phyloP scores from a whole-genome alignment of 2,797 vertebrate genomes.

The Peromyscus melanophrys region DNA sequence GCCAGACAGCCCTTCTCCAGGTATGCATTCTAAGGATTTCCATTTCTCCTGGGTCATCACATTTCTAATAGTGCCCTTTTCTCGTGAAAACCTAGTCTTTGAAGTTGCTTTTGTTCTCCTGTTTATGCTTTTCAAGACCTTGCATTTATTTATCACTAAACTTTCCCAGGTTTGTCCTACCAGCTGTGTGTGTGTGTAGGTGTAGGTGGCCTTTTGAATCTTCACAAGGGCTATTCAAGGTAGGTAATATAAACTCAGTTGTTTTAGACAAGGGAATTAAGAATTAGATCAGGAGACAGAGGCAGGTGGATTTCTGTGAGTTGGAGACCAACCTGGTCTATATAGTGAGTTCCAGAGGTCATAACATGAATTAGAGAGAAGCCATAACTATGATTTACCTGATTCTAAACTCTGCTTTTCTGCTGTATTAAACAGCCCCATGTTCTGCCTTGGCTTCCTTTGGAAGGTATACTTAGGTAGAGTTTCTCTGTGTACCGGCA shows the following conservation, averaged over 20 bases:
- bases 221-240: neutral
- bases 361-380: neutral
- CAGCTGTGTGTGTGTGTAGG: neutral
- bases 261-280: slow-evolving; percentile 37
- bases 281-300: slow-evolving; percentile 23
- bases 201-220: neutral
- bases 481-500: no score
- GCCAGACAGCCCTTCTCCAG: slow-evolving; percentile 97
- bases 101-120: slow-evolving; percentile 37
- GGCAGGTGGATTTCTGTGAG: neutral
- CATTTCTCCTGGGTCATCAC: slow-evolving; percentile 18
- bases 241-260: neutral
- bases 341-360: neutral
- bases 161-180: slow-evolving; percentile 34
- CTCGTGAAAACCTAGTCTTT: slow-evolving; percentile 45
- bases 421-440: neutral
- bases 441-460: slow-evolving; percentile 11
- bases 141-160: slow-evolving; percentile 32
- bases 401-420: slow-evolving; percentile 26
- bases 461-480: neutral
- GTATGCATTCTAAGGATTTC: slow-evolving; percentile 85
- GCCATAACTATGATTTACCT: neutral
- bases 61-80: slow-evolving; percentile 21
- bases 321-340: neutral
- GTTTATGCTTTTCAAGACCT: slow-evolving; percentile 54